These are phyloP conservation scores for Trogon surrucura DNA, from an alignment of 2,113 vertebrate genomes.

Conservation along the genomic window DNA sequence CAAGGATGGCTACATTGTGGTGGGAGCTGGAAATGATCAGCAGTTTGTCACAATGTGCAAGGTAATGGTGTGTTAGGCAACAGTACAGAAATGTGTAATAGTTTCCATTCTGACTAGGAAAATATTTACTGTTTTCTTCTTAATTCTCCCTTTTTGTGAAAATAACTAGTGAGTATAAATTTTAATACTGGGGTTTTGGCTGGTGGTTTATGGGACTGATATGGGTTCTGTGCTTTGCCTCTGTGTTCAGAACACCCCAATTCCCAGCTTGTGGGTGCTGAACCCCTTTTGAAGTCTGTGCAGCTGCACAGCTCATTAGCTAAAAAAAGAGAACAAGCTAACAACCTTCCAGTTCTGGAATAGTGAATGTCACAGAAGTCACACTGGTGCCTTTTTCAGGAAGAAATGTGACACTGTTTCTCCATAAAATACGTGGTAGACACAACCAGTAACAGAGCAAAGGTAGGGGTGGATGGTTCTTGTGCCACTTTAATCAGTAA, in stretches of 20 bases:
- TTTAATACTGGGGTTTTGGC: not conserved
- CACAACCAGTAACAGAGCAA: not conserved
- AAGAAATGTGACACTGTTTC: not conserved
- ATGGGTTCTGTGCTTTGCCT: not conserved
- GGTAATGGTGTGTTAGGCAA: constrained; percentile 67
- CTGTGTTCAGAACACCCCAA: not conserved
- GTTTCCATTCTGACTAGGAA: not conserved
- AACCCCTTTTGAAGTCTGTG: not conserved
- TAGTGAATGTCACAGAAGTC: not conserved
- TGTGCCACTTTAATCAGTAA: not conserved
- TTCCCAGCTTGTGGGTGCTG: not conserved
- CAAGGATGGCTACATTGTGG: constrained; percentile 87
- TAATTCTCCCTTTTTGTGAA: not conserved
- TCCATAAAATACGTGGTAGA: not conserved
- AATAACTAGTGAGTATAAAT: not conserved
- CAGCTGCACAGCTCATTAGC: not conserved
- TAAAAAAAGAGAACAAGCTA: not conserved
- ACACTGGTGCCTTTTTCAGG: not conserved
- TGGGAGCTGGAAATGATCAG: constrained; percentile 90
- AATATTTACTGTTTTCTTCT: not conserved
- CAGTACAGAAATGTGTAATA: not conserved
- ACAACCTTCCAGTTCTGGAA: not conserved
- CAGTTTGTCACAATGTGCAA: constrained; percentile 89
- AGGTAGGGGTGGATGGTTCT: not conserved
- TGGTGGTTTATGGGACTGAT: not conserved